phyloP scores from a whole-genome alignment of 2,797 vertebrate genomes.

The Acanthurus tractus region DNA sequence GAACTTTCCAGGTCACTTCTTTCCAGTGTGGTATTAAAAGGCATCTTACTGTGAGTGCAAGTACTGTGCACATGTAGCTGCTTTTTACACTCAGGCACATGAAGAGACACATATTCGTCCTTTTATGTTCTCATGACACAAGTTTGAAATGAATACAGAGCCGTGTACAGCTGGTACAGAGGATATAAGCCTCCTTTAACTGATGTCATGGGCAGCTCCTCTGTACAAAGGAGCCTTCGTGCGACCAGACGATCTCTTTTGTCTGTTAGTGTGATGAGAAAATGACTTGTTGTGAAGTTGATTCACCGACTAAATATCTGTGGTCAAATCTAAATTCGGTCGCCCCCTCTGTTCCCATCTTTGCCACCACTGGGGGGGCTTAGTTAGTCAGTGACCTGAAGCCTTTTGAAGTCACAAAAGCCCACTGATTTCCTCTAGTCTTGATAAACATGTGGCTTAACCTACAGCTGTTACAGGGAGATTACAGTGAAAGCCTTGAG shows the following conservation, averaged over 20 bases:
- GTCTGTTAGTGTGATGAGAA: slow-evolving; percentile 50
- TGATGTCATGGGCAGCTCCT: slow-evolving; percentile 45
- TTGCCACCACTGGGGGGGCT: slow-evolving; percentile 34
- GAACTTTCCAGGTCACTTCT: slow-evolving; percentile 65
- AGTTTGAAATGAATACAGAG: neutral
- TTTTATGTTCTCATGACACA: neutral
- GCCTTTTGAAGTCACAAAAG: slow-evolving; percentile 65
- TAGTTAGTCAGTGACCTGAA: slow-evolving; percentile 65
- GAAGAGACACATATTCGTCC: slow-evolving; percentile 1
- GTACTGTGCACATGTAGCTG: neutral
- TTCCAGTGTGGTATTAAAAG: slow-evolving; percentile 16
- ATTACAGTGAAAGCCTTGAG: slow-evolving; percentile 66
- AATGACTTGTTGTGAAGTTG: slow-evolving; percentile 54
- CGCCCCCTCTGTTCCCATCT: slow-evolving; percentile 77
- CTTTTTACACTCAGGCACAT: slow-evolving; percentile 2
- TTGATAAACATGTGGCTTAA: slow-evolving; percentile 76
- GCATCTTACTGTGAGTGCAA: slow-evolving; percentile 2
- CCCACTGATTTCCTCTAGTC: slow-evolving; percentile 37
- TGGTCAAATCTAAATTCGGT: slow-evolving; percentile 45
- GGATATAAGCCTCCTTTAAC: slow-evolving; percentile 3
- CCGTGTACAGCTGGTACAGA: slow-evolving; percentile 20
- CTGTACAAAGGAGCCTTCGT: slow-evolving; percentile 32
- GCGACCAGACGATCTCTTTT: slow-evolving; percentile 37
- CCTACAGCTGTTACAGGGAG: slow-evolving; percentile 68
- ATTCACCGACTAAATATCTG: slow-evolving; percentile 59